phyloP scores from a whole-genome alignment of 2,888 invertebrate species.

The Cenopis cana region DNA sequence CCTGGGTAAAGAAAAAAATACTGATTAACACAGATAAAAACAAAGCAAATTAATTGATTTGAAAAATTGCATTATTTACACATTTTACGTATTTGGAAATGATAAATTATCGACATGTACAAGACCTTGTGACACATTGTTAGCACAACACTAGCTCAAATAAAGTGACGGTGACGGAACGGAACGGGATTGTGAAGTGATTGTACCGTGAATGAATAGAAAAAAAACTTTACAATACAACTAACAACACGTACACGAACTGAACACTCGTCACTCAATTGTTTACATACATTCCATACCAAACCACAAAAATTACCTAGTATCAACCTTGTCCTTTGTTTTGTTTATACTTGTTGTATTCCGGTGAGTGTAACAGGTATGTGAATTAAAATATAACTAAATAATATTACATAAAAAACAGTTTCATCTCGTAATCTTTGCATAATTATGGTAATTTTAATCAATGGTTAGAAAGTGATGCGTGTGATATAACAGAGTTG shows the following conservation, averaged over 20 bases:
- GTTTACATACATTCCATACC: constrained; percentile 19
- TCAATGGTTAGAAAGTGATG: constrained; percentile 68
- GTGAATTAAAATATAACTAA: background rate
- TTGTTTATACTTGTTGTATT: constrained; percentile 9
- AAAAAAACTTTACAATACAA: constrained; percentile 20
- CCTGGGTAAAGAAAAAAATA: too few relatives aligned
- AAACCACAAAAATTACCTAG: background rate
- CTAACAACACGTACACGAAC: background rate
- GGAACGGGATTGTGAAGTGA: background rate
- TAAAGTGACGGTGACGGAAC: constrained; percentile 16
- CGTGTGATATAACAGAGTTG: constrained; percentile 73
- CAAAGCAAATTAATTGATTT: too few relatives aligned
- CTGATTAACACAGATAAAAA: too few relatives aligned
- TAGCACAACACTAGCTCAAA: constrained; percentile 16
- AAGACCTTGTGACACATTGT: constrained; percentile 1
- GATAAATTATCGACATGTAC: constrained; percentile 9
- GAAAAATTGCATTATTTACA: too few relatives aligned
- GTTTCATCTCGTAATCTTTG: constrained; percentile 41
- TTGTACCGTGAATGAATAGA: too few relatives aligned
- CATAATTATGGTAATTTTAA: constrained; percentile 54
- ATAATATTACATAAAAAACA: constrained; percentile 38
- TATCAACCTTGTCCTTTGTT: background rate
- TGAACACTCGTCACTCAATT: background rate
- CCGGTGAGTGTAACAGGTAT: constrained; percentile 36
- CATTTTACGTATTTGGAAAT: too few relatives aligned